Conservation (phyloP, 2,888 invertebrate species). For the Papilio gigon region DNA sequence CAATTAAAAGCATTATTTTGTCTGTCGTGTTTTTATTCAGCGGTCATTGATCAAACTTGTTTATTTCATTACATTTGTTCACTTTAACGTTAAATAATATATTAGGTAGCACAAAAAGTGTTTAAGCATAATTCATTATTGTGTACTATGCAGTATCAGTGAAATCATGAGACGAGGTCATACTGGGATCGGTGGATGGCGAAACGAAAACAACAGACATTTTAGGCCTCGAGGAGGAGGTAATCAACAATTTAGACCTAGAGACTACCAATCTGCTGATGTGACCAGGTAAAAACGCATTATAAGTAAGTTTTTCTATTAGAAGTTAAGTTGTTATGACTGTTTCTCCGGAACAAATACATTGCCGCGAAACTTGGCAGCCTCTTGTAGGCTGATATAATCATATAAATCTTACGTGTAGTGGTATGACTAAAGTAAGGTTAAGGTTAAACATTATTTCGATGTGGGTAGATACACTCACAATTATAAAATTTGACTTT, state of each 20-base stretch:
- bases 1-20: slow-evolving; percentile 47
- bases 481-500: background rate
- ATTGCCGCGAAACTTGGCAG: slow-evolving; percentile 35
- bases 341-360: background rate
- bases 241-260: slow-evolving; percentile 63
- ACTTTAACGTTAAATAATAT: background rate
- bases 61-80: slow-evolving; percentile 42
- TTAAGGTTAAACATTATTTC: background rate
- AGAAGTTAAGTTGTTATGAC: background rate
- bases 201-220: slow-evolving; percentile 71
- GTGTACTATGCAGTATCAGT: slow-evolving; percentile 61
- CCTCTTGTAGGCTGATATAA: background rate
- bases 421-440: background rate
- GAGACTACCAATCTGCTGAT: slow-evolving; percentile 57
- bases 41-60: slow-evolving; percentile 61
- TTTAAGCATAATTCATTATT: slow-evolving; percentile 34
- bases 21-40: slow-evolving; percentile 57
- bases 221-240: slow-evolving; percentile 69
- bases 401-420: background rate
- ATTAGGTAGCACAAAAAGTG: background rate
- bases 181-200: slow-evolving; percentile 71
- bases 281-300: slow-evolving; percentile 57
- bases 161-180: slow-evolving; percentile 78
- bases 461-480: background rate
- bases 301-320: background rate